Base-by-base conservation (phyloP, 2,113 vertebrate species). In the Glaucomys volans region DNA sequence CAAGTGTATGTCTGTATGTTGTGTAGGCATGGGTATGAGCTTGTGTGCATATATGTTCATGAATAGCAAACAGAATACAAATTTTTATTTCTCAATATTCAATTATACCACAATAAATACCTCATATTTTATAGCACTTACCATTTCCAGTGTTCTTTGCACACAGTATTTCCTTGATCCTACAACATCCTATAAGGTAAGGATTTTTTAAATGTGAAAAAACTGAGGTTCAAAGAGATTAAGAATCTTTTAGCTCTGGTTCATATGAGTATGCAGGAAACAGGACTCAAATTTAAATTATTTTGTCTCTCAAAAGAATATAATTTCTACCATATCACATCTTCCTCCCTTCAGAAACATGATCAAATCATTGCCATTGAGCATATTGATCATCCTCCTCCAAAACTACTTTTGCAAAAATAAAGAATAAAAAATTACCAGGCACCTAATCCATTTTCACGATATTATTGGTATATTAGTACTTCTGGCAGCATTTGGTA, bases 391-490 rank as follows among this genome's bases (percentile, higher is more conserved):
- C 94, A 84, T 75, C 30, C 11, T 77, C 44, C 20, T 44, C 13
- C 57, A 22, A 90, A 81, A 77, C 37, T 81, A 67, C 35, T 79
- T 92, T 96, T 91, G 47, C 17, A 72, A 94, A 92, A 75, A 52
- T 17, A 44, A 92, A 76, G 26, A 16, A 40, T 35, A 4, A 30
- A 57, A 92, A 94, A 82, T 87, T 82, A 77, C 7, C 30, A 92
- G 20, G 9, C 24, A 42, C 4, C 67, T 77, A 86, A 52, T 42
- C 2, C 37, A 62, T 67, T 75, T 44, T 91, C 26, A 66, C 20
- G 26, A 57, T 44, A 30, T 59, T 30, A 71, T 2, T 37, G 6
- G 7, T 9, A 22, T 74, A 59, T 64, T 67, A 69, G 18, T n/a
- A 79, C 79, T n/a, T 91, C 57, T 42, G 57, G 32, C 28, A 82